phyloP scores from a whole-genome alignment of 2,797 vertebrate species.

The Lindbergichthys nudifrons region DNA sequence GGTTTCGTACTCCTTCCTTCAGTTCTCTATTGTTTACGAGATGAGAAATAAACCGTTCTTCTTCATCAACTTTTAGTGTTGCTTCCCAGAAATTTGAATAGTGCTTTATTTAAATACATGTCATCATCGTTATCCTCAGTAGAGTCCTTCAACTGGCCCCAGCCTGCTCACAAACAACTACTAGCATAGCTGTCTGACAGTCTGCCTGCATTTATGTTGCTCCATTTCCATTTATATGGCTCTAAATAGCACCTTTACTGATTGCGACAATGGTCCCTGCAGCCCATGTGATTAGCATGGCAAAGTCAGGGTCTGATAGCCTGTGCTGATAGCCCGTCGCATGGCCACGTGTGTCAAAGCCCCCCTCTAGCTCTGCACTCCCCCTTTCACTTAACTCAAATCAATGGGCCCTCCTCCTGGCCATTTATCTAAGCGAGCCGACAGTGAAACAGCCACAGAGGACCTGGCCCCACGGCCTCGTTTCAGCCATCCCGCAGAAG shows the following conservation, averaged over 20 bases:
- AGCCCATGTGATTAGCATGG: slow-evolving; percentile 76
- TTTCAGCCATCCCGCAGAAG: slow-evolving; percentile 55
- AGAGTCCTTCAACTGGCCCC: slow-evolving; percentile 54
- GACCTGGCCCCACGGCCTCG: slow-evolving; percentile 67
- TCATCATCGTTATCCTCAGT: slow-evolving; percentile 30
- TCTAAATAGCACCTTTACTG: slow-evolving; percentile 70
- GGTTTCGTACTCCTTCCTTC: no score
- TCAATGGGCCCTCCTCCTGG: slow-evolving; percentile 78
- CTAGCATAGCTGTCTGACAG: slow-evolving; percentile 12
- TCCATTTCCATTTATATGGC: slow-evolving; percentile 78
- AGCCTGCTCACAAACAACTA: slow-evolving; percentile 19
- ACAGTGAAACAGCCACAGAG: slow-evolving; percentile 73
- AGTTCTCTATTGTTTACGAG: no score
- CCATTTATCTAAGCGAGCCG: slow-evolving; percentile 76
- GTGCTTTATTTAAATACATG: slow-evolving; percentile 27
- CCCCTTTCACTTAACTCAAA: slow-evolving; percentile 78
- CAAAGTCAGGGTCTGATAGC: slow-evolving; percentile 66
- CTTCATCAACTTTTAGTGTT: background rate
- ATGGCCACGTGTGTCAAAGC: slow-evolving; percentile 60
- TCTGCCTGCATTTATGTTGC: slow-evolving; percentile 50
- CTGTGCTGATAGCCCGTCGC: slow-evolving; percentile 58
- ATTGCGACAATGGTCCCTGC: slow-evolving; percentile 68
- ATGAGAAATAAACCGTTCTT: background rate
- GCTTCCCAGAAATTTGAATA: background rate
- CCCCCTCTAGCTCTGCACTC: slow-evolving; percentile 26